Evolutionary conservation across 2,113 vertebrate species (phyloP).

Genomic region (Phaetusa simplex): DNA sequence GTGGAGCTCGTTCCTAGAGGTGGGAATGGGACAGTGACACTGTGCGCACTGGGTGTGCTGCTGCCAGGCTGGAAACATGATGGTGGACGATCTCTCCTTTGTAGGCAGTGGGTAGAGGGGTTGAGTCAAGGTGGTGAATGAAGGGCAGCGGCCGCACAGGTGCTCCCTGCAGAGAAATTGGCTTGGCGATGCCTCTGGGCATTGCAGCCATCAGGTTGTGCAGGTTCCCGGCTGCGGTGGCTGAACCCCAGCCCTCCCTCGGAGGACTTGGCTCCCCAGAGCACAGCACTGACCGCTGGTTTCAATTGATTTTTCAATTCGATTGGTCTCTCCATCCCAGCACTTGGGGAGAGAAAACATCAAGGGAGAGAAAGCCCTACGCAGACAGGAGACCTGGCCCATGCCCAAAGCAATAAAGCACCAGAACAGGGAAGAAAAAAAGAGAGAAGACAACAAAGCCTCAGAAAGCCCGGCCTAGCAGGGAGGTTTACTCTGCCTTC

Average conservation of each 20-base stretch:
- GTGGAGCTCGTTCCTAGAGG: not conserved
- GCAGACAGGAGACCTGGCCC: not conserved
- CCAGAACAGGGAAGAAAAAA: not conserved
- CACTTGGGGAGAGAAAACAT: not conserved
- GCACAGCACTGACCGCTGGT: not conserved
- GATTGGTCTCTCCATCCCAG: not conserved
- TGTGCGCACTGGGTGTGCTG: not conserved
- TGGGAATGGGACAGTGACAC: not conserved
- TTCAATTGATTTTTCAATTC: not conserved
- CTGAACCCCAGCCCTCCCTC: not conserved
- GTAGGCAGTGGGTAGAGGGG: not conserved
- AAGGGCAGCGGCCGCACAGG: rapidly evolving
- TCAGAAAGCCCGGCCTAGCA: not conserved
- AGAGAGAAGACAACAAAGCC: not conserved
- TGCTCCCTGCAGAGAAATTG: not conserved
- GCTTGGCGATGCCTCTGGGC: not conserved
- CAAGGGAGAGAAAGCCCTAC: not conserved
- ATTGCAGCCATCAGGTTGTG: not conserved
- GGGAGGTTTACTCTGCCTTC: not conserved
- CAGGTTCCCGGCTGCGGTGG: not conserved
- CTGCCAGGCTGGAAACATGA: not conserved
- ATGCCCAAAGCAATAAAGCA: not conserved
- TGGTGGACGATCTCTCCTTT: not conserved
- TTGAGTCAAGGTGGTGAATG: not conserved
- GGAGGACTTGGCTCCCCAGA: not conserved